phyloP scores from a whole-genome alignment of 2,888 invertebrate genomes.

The Pachliopta kotzebuea region DNA sequence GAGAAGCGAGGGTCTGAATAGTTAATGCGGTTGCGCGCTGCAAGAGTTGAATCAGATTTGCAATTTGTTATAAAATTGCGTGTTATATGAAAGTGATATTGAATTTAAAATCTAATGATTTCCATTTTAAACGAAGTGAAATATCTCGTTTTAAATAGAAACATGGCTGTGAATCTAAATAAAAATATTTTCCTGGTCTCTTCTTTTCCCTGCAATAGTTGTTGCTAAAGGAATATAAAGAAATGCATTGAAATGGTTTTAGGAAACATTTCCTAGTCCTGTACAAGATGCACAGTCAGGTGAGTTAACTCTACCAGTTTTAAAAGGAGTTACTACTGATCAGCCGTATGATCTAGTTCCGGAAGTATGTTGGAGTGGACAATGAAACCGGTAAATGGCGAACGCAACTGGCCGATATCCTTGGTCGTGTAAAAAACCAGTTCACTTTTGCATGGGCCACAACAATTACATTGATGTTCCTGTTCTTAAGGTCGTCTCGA shows the following conservation, averaged over 20 bases:
- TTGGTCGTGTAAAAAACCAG: conserved; percentile 53
- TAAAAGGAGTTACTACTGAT: conserved; percentile 28
- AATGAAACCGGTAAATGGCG: conserved; percentile 31
- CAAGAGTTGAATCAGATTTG: conserved; percentile 70
- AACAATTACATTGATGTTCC: conserved; percentile 50
- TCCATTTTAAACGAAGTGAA: conserved; percentile 34
- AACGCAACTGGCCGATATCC: conserved; percentile 47
- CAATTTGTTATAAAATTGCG: conserved; percentile 60
- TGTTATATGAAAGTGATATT: conserved; percentile 21
- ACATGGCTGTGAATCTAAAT: not conserved
- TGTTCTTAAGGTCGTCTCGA: conserved; percentile 46
- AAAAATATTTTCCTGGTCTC: too few species aligned
- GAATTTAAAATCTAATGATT: conserved; percentile 25
- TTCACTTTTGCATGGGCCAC: conserved; percentile 42
- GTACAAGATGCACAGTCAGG: conserved; percentile 4
- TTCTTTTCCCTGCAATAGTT: not conserved
- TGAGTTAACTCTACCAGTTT: conserved; percentile 1
- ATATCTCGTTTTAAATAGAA: not conserved
- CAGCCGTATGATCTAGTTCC: conserved; percentile 36
- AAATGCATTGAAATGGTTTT: not conserved
- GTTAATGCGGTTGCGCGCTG: conserved; percentile 68
- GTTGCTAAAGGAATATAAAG: not conserved
- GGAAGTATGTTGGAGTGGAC: conserved; percentile 46
- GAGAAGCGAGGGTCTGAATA: conserved; percentile 57
- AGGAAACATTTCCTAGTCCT: conserved; percentile 1